Evolutionary conservation across 2,888 invertebrate genomes (phyloP).

Genomic region (Orchesella flavescens): DNA sequence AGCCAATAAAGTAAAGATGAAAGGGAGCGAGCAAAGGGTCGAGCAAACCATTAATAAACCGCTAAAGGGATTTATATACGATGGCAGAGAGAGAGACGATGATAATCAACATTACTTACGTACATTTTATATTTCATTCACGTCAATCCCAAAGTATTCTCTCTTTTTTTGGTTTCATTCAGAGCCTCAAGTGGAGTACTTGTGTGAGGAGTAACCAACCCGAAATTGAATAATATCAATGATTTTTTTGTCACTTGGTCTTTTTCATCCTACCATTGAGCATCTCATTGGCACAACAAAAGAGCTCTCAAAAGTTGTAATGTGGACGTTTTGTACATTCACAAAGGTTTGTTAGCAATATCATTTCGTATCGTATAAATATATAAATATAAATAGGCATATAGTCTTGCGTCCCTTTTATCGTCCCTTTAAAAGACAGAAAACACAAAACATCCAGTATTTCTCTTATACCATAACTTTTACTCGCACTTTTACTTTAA

Average conservation of each 20-base stretch:
- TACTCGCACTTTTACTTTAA: no score
- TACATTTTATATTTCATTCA: slow-evolving; percentile 1
- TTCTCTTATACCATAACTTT: background rate
- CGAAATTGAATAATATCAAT: slow-evolving; percentile 42
- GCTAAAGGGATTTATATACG: slow-evolving; percentile 69
- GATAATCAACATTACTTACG: background rate
- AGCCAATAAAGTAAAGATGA: slow-evolving; percentile 50
- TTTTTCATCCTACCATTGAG: slow-evolving; percentile 13
- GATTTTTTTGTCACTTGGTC: slow-evolving; percentile 43
- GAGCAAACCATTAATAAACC: slow-evolving; percentile 72
- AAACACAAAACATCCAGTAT: background rate
- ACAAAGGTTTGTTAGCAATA: slow-evolving; percentile 7
- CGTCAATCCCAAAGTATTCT: background rate
- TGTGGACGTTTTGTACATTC: slow-evolving; percentile 30
- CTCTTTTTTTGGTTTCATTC: slow-evolving; percentile 20
- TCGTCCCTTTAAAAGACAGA: background rate
- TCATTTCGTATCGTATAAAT: no score
- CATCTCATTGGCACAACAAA: slow-evolving; percentile 31
- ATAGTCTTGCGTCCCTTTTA: slow-evolving; percentile 2
- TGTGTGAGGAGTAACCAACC: slow-evolving; percentile 36
- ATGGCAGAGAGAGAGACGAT: slow-evolving; percentile 12
- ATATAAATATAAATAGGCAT: background rate
- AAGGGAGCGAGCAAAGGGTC: slow-evolving; percentile 57
- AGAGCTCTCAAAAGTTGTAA: slow-evolving; percentile 32
- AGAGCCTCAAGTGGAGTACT: slow-evolving; percentile 45